These are phyloP conservation scores for Phocoena phocoena DNA, from an alignment of 2,113 vertebrate genomes.

Conservation along the genomic window DNA sequence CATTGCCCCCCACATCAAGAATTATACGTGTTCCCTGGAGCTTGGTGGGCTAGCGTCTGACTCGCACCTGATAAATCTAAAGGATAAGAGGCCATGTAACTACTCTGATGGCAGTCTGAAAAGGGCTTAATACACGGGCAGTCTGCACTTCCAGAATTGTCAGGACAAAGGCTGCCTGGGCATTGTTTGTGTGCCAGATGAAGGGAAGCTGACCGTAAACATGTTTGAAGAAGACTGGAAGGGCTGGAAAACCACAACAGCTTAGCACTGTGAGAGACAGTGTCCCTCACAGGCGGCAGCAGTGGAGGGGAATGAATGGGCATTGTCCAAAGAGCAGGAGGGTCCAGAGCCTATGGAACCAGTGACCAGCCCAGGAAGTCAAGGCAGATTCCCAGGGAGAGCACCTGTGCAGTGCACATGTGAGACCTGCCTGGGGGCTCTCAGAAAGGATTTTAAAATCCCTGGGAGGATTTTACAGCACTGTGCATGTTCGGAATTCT, in stretches of 20 bases:
- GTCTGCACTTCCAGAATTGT: neutral
- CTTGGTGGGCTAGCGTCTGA: neutral
- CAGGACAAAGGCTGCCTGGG: neutral
- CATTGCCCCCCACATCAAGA: neutral
- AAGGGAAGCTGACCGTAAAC: neutral
- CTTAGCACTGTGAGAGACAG: neutral
- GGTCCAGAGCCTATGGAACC: fast-evolving
- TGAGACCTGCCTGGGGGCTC: neutral
- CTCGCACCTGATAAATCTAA: neutral
- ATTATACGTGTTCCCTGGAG: neutral
- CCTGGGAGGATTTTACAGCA: neutral
- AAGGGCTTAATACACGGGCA: neutral
- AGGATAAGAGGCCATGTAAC: neutral
- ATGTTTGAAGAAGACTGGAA: neutral
- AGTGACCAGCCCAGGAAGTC: neutral
- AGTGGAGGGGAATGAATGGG: neutral
- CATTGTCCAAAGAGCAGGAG: neutral
- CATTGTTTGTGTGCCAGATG: neutral
- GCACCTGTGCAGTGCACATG: too few relatives aligned
- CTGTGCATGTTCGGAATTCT: neutral
- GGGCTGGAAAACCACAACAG: neutral
- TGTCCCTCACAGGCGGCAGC: too few relatives aligned
- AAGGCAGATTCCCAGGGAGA: fast-evolving
- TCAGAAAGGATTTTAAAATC: neutral
- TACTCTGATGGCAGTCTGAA: neutral